phyloP scores from a whole-genome alignment of 2,113 vertebrate species.

The Okapia johnstoni region DNA sequence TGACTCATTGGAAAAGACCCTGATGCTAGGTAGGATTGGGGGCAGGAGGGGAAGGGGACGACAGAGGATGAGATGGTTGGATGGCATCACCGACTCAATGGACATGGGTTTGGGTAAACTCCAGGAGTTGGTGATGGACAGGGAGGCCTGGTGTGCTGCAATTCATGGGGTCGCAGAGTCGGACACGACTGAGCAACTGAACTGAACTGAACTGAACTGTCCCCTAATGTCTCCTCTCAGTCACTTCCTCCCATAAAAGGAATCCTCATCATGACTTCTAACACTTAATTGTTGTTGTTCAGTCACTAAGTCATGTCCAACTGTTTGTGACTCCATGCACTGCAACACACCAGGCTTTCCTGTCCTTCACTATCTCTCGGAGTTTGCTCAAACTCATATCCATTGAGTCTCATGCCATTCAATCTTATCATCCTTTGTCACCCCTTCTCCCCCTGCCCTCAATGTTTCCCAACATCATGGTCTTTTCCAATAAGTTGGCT shows the following conservation, averaged over 20 bases:
- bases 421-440: not conserved
- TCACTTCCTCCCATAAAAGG: not conserved
- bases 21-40: too few species aligned
- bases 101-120: too few species aligned
- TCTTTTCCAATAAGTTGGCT: not conserved
- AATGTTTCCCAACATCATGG: not conserved
- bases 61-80: too few species aligned
- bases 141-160: too few species aligned
- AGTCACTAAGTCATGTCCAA: not conserved
- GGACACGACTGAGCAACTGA: not conserved
- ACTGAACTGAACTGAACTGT: not conserved
- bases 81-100: too few species aligned
- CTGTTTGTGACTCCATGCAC: not conserved
- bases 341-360: not conserved
- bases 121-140: too few species aligned
- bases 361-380: not conserved
- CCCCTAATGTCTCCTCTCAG: not conserved
- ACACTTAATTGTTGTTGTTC: not conserved
- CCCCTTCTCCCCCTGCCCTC: not conserved
- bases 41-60: too few species aligned
- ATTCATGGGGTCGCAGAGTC: too few species aligned
- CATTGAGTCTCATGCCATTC: not conserved
- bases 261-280: not conserved
- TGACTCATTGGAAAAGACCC: too few species aligned
- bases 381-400: not conserved